Conservation (phyloP, 2,113 vertebrate species). For the Polypterus bichir region DNA sequence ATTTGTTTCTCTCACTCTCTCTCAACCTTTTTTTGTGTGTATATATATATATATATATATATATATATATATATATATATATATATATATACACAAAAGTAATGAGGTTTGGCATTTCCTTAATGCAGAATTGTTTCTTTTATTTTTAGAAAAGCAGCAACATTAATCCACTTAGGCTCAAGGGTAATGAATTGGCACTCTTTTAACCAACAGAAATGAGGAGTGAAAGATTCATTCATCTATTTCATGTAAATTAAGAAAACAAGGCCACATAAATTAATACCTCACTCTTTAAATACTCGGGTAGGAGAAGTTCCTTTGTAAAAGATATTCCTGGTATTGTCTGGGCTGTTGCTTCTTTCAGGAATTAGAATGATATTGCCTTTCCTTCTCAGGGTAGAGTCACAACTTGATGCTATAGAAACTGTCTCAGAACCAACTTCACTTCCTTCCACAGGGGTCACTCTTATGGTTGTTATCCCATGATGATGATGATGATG, state of each 20-base stretch:
- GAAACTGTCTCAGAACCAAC: slow-evolving; percentile 72
- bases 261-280: slow-evolving; percentile 13
- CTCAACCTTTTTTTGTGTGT: no score
- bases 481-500: slow-evolving; percentile 78
- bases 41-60: no score
- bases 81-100: no score
- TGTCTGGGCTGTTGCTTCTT: slow-evolving; percentile 83
- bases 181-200: slow-evolving; percentile 5
- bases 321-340: slow-evolving; percentile 92
- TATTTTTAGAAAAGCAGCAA: slow-evolving; percentile 17
- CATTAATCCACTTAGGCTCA: slow-evolving; percentile 18
- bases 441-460: slow-evolving; percentile 75
- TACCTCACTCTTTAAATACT: slow-evolving; percentile 70
- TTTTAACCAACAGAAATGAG: slow-evolving; percentile 23
- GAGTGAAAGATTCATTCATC: slow-evolving; percentile 32
- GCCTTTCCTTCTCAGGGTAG: slow-evolving; percentile 78
- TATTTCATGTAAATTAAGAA: slow-evolving; percentile 11
- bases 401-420: slow-evolving; percentile 77
- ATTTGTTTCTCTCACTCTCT: no score
- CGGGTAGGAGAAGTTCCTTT: slow-evolving; percentile 84
- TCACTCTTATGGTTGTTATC: slow-evolving; percentile 81
- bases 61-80: no score
- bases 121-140: neutral
- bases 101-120: no score
- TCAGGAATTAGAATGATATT: slow-evolving; percentile 90